Percentiles rank a stretch among this genome's conserved stretches.
These are phyloP conservation scores for Eumerus sabulonum DNA, from an alignment of 2,888 invertebrate species.

Conservation along the genomic window DNA sequence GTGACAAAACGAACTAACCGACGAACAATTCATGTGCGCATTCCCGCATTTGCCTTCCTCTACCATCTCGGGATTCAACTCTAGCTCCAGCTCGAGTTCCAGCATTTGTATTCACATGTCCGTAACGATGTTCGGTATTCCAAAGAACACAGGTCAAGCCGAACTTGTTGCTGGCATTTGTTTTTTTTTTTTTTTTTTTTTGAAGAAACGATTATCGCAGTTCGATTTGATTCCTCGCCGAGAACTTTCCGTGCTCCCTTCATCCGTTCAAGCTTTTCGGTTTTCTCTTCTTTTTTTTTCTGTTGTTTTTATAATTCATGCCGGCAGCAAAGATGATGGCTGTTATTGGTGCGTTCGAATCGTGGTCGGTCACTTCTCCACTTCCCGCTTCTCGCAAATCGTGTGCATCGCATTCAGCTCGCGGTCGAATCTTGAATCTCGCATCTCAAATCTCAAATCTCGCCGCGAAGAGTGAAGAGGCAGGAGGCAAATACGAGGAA, in stretches of 20 bases:
- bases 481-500: not conserved
- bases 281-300: slow-evolving; percentile 7
- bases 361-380: slow-evolving; percentile 19
- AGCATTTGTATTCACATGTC: slow-evolving; percentile 5
- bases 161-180: slow-evolving; percentile 62
- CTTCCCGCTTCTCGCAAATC: not conserved
- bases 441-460: not conserved
- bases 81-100: not conserved
- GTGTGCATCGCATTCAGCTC: not conserved
- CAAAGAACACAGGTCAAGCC: slow-evolving; percentile 61
- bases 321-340: slow-evolving; percentile 25
- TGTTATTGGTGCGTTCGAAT: slow-evolving; percentile 35
- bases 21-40: slow-evolving; percentile 1
- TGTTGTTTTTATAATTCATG: slow-evolving; percentile 36
- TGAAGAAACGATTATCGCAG: slow-evolving; percentile 61
- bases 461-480: not conserved
- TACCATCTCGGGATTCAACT: slow-evolving; percentile 19
- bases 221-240: slow-evolving; percentile 43
- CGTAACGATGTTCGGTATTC: slow-evolving; percentile 53
- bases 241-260: not conserved
- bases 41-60: not conserved
- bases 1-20: slow-evolving; percentile 31
- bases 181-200: slow-evolving; percentile 18
- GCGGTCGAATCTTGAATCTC: not conserved
- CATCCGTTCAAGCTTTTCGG: slow-evolving; percentile 35